Evolutionary conservation across 2,888 invertebrate species (phyloP).

Genomic region (Artemia sinica): DNA sequence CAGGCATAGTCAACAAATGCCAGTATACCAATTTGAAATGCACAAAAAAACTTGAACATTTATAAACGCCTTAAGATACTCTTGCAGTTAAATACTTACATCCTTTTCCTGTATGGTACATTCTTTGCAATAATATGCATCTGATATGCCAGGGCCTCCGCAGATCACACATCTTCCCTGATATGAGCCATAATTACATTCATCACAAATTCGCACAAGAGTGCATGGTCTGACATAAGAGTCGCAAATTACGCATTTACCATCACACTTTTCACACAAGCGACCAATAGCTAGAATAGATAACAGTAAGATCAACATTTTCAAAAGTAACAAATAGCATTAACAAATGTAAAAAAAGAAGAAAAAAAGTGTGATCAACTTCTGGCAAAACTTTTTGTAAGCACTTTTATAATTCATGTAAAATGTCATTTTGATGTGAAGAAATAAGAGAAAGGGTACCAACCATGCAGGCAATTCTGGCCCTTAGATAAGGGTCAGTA

Average conservation of each 20-base stretch:
- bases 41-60: background rate
- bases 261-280: conserved; percentile 94
- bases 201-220: conserved; percentile 91
- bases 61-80: too few relatives aligned
- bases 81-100: conserved; percentile 36
- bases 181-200: conserved; percentile 98
- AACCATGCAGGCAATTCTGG: too few relatives aligned
- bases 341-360: too few relatives aligned
- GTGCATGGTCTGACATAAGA: conserved; percentile 97
- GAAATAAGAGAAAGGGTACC: too few relatives aligned
- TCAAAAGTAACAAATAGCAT: too few relatives aligned
- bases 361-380: too few relatives aligned
- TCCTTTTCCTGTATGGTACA: conserved; percentile 99
- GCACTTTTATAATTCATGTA: too few relatives aligned
- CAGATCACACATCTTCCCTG: conserved; percentile 97
- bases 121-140: conserved; percentile 98
- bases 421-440: too few relatives aligned
- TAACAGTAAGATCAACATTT: conserved; percentile 11
- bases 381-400: too few relatives aligned
- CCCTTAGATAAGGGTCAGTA: too few relatives aligned
- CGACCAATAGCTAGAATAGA: conserved; percentile 65
- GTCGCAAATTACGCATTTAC: conserved; percentile 98
- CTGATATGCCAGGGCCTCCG: conserved; percentile 97
- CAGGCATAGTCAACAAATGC: too few relatives aligned
- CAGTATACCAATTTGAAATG: background rate